phyloP scores from a whole-genome alignment of 92 coral and sea anemone species.

The Phenganax marumi region DNA sequence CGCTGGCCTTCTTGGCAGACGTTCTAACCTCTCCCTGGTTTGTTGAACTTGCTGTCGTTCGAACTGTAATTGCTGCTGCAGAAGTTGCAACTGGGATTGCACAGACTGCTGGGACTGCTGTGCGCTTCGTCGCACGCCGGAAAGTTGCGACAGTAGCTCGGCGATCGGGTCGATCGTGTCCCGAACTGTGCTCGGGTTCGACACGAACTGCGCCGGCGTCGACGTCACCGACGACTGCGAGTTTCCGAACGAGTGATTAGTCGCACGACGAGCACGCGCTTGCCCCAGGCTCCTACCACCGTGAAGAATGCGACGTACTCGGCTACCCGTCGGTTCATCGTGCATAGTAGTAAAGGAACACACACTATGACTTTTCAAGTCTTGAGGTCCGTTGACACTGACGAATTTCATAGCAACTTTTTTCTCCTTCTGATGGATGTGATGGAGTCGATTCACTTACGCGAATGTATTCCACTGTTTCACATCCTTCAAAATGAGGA shows the following conservation, averaged over 20 bases:
- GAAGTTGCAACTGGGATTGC: slow-evolving; percentile 91
- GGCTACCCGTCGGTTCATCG: slow-evolving; percentile 69
- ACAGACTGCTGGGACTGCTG: slow-evolving; percentile 83
- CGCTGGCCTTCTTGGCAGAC: slow-evolving; percentile 88
- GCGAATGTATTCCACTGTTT: too few species aligned
- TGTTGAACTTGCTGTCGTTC: slow-evolving; percentile 98
- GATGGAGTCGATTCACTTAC: too few species aligned
- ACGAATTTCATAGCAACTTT: too few species aligned
- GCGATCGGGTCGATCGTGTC: slow-evolving; percentile 99
- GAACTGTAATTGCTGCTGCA: slow-evolving; percentile 90
- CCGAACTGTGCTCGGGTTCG: slow-evolving; percentile 72
- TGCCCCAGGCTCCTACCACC: slow-evolving; percentile 86
- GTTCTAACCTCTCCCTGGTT: slow-evolving; percentile 89
- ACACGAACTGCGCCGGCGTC: slow-evolving; percentile 63
- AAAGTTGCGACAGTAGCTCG: slow-evolving; percentile 87
- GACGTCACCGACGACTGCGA: slow-evolving; percentile 65
- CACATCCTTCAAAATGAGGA: too few species aligned
- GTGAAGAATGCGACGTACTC: slow-evolving; percentile 94
- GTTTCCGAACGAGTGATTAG: slow-evolving; percentile 87
- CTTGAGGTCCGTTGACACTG: too few species aligned
- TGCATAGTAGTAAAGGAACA: slow-evolving; percentile 75
- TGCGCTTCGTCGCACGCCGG: slow-evolving; percentile 96
- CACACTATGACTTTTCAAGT: background rate
- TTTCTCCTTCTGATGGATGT: too few species aligned
- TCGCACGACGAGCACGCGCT: slow-evolving; percentile 87